Conservation (phyloP, 2,797 vertebrate species). For the Toxotes lorentzi region DNA sequence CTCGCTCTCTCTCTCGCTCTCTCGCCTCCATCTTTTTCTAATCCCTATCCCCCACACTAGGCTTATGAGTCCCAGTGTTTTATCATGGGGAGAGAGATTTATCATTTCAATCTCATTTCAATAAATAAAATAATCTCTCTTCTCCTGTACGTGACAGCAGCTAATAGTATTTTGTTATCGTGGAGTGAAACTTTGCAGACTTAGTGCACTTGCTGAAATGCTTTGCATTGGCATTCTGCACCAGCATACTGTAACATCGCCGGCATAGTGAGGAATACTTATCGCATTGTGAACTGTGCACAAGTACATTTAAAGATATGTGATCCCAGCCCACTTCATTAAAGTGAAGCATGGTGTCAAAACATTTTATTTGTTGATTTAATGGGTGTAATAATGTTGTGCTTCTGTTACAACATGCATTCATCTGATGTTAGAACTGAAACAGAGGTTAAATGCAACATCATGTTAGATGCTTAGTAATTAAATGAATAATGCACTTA, state of each 20-base stretch:
- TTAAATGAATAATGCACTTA: constrained; percentile 77
- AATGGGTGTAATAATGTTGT: constrained; percentile 57
- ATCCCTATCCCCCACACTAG: constrained; percentile 91
- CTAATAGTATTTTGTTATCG: constrained; percentile 97
- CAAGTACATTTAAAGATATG: constrained; percentile 59
- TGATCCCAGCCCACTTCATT: constrained; percentile 60
- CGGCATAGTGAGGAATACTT: constrained; percentile 46
- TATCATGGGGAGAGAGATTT: constrained; percentile 94
- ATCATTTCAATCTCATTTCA: constrained; percentile 98
- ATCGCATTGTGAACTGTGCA: constrained; percentile 48
- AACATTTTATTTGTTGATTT: constrained; percentile 61
- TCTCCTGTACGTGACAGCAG: constrained; percentile 90
- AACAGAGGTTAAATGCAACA: constrained; percentile 74
- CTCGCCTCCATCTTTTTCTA: constrained; percentile 88
- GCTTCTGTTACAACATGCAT: constrained; percentile 47
- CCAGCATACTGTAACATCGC: constrained; percentile 39
- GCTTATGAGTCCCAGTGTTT: constrained; percentile 99
- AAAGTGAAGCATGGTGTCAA: constrained; percentile 61
- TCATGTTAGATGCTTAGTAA: constrained; percentile 67
- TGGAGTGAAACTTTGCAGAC: constrained; percentile 89
- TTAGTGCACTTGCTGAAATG: constrained; percentile 75
- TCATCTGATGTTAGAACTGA: constrained; percentile 33
- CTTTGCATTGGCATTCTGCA: constrained; percentile 66
- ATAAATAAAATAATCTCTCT: constrained; percentile 97
- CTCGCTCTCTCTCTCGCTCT: constrained; percentile 36